Conservation (phyloP, 2,113 vertebrate genomes). For the Baryphthengus martii region DNA sequence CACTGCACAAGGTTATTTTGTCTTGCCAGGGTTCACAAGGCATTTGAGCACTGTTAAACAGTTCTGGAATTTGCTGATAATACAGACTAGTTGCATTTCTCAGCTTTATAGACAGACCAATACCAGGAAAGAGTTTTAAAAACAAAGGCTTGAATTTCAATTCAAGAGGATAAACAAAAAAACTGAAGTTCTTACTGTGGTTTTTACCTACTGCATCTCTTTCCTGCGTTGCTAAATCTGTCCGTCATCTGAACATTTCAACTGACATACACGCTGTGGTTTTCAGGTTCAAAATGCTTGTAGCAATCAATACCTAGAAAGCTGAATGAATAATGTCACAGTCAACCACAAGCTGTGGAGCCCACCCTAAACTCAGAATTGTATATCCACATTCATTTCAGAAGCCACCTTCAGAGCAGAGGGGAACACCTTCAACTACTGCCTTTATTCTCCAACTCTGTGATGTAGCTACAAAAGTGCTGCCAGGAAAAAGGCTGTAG, state of each 20-base stretch:
- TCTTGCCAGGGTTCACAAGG: neutral
- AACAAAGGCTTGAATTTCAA: conserved; percentile 5
- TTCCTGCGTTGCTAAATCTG: neutral
- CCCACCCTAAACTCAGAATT: neutral
- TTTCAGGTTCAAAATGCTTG: neutral
- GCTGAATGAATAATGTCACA: neutral
- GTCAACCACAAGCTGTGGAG: neutral
- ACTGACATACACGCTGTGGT: conserved; percentile 20
- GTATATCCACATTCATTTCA: conserved; percentile 7
- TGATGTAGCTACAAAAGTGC: neutral
- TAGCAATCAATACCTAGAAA: conserved; percentile 29
- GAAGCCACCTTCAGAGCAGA: neutral
- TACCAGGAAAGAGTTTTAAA: conserved; percentile 7
- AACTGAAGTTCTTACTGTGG: conserved; percentile 22
- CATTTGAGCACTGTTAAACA: neutral
- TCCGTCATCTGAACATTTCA: neutral
- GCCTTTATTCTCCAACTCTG: neutral
- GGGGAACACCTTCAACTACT: neutral
- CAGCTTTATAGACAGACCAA: neutral
- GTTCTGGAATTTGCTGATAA: conserved; percentile 18
- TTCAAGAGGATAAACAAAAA: conserved; percentile 33
- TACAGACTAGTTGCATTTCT: neutral
- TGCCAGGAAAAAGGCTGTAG: neutral
- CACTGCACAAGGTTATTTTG: neutral
- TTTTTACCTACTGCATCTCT: conserved; percentile 51